These are phyloP conservation scores for Hirtodrosophila histrioides DNA, from an alignment of 2,888 invertebrate genomes.

Conservation along the genomic window DNA sequence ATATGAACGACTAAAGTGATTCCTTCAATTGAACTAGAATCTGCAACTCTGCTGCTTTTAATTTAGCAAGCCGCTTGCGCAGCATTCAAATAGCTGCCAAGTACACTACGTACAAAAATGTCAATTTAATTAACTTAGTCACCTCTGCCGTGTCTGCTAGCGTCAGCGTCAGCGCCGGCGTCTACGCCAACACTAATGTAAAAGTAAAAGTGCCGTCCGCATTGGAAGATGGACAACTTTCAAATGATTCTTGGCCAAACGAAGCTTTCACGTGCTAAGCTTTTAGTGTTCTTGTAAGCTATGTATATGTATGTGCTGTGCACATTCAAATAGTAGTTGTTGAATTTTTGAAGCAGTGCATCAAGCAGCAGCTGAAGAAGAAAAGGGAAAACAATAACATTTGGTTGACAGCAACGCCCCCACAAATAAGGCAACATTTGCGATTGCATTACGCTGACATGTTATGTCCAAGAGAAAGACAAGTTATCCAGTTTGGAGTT, in stretches of 20 bases:
- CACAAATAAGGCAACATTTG: constrained; percentile 31
- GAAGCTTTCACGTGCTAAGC: constrained; percentile 27
- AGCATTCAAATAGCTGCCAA: constrained; percentile 60
- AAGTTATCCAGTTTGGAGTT: constrained; percentile 30
- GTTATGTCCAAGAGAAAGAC: constrained; percentile 55
- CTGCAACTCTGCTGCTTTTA: background rate
- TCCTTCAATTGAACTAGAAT: too few relatives aligned
- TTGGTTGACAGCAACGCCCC: constrained; percentile 37
- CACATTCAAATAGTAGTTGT: constrained; percentile 10
- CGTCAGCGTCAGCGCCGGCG: background rate
- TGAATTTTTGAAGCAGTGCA: constrained; percentile 28
- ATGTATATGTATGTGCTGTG: background rate
- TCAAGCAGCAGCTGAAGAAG: background rate
- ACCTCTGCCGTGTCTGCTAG: background rate
- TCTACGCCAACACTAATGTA: constrained; percentile 10
- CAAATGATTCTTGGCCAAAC: constrained; percentile 43
- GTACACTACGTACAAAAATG: constrained; percentile 14
- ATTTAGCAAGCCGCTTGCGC: constrained; percentile 22
- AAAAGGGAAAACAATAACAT: constrained; percentile 10
- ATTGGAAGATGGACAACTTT: constrained; percentile 49
- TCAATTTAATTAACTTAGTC: constrained; percentile 37
- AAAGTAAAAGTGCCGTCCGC: constrained; percentile 40
- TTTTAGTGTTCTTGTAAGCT: background rate
- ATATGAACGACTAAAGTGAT: too few relatives aligned
- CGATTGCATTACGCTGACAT: constrained; percentile 47